These are phyloP conservation scores for Melanchra persicariae DNA, from an alignment of 2,888 invertebrate species.

Conservation along the genomic window DNA sequence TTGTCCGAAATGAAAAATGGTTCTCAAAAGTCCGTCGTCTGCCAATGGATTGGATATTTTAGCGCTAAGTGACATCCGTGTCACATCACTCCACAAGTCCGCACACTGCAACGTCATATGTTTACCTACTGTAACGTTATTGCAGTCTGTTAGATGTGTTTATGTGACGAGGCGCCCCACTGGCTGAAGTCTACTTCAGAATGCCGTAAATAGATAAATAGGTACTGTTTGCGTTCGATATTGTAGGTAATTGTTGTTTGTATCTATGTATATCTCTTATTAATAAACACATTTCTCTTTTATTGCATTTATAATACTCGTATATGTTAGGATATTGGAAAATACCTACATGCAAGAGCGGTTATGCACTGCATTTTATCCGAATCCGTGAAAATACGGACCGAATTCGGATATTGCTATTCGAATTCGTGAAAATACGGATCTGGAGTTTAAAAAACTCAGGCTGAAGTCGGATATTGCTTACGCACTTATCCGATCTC, in stretches of 20 bases:
- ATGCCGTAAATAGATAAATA: slow-evolving; percentile 38
- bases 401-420: no score
- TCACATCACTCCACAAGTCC: slow-evolving; percentile 34
- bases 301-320: no score
- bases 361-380: no score
- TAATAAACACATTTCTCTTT: no score
- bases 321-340: no score
- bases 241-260: background rate
- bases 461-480: no score
- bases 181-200: slow-evolving; percentile 35
- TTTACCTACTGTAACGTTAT: slow-evolving; percentile 32
- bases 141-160: slow-evolving; percentile 31
- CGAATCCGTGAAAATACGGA: no score
- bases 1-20: slow-evolving; percentile 16
- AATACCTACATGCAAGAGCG: no score
- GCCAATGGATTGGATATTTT: slow-evolving; percentile 22
- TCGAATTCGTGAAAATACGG: no score
- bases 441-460: no score
- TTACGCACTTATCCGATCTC: no score
- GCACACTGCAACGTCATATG: slow-evolving; percentile 36
- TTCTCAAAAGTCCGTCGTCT: slow-evolving; percentile 24
- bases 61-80: slow-evolving; percentile 22
- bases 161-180: slow-evolving; percentile 41
- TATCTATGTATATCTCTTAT: no score
- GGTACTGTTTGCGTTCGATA: background rate